phyloP scores from a whole-genome alignment of 2,113 vertebrate genomes.

The Bubo scandiacus region DNA sequence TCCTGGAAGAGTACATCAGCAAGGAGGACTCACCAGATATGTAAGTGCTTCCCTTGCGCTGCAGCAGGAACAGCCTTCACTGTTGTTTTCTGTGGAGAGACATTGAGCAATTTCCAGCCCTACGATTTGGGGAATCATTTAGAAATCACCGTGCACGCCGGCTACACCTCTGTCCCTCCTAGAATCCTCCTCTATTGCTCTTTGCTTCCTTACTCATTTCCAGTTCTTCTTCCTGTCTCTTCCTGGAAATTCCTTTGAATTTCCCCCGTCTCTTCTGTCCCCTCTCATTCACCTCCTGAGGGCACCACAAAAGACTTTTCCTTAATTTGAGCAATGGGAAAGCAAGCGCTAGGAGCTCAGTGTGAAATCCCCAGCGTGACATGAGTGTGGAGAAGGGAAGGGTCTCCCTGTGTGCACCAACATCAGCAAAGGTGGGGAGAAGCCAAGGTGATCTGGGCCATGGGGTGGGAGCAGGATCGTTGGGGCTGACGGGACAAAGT shows the following conservation, averaged over 20 bases:
- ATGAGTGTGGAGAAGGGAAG: rapidly evolving
- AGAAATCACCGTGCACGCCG: neutral
- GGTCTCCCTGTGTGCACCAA: neutral
- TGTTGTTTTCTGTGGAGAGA: neutral
- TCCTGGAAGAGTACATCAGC: conserved; percentile 99
- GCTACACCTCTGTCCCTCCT: neutral
- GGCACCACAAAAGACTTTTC: neutral
- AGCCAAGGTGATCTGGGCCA: neutral
- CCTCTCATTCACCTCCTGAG: neutral
- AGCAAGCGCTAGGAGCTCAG: neutral
- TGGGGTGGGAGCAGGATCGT: neutral
- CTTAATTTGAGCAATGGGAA: neutral
- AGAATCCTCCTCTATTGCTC: neutral
- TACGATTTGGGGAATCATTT: neutral
- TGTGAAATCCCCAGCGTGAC: neutral
- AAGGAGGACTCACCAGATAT: conserved; percentile 97
- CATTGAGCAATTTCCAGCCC: neutral
- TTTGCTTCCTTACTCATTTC: neutral
- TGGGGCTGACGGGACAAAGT: neutral
- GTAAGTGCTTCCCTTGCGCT: conserved; percentile 75
- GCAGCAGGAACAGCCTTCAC: rapidly evolving
- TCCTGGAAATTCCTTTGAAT: neutral
- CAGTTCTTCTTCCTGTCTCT: neutral
- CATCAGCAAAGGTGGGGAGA: rapidly evolving
- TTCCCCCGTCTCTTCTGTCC: neutral